Percentiles rank a stretch among this genome's conserved stretches.
phyloP scores from a whole-genome alignment of 2,888 invertebrate genomes.

The Parascotia fuliginaria region DNA sequence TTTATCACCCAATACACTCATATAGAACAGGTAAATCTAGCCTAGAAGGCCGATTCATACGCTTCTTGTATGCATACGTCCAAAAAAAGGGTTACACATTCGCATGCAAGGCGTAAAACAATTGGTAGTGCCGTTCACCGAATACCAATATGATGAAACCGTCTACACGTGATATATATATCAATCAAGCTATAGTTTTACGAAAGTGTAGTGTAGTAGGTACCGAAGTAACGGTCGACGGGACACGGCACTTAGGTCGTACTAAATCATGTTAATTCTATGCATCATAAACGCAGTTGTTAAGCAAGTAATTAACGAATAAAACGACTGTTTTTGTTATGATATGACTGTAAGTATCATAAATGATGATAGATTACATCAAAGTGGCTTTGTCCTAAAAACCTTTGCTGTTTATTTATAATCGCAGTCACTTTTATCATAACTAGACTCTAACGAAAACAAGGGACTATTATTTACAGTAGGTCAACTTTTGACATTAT shows the following conservation, averaged over 20 bases:
- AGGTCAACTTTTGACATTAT: no score
- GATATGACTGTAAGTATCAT: no score
- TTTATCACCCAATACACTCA: constrained; percentile 24
- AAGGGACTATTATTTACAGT: no score
- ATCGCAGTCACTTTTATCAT: constrained; percentile 15
- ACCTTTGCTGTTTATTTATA: constrained; percentile 22
- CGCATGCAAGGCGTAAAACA: constrained; percentile 55
- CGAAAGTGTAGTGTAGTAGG: constrained; percentile 66
- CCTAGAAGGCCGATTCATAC: constrained; percentile 35
- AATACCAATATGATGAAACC: constrained; percentile 68
- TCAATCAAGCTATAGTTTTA: constrained; percentile 65
- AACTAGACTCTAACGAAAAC: no score
- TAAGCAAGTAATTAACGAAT: constrained; percentile 6
- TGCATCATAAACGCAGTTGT: constrained; percentile 11
- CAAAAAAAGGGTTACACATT: constrained; percentile 56
- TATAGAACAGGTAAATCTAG: constrained; percentile 19
- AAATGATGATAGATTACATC: not conserved
- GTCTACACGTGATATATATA: constrained; percentile 71
- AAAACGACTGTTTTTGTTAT: no score
- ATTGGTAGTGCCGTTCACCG: constrained; percentile 52
- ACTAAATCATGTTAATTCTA: constrained; percentile 24
- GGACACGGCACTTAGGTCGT: constrained; percentile 15
- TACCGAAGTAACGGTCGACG: constrained; percentile 52
- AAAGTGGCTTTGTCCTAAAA: constrained; percentile 23
- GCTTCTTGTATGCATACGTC: constrained; percentile 47